These are phyloP conservation scores for Phanerotoma sp. DNA, from an alignment of 2,888 invertebrate genomes.

Conservation along the genomic window DNA sequence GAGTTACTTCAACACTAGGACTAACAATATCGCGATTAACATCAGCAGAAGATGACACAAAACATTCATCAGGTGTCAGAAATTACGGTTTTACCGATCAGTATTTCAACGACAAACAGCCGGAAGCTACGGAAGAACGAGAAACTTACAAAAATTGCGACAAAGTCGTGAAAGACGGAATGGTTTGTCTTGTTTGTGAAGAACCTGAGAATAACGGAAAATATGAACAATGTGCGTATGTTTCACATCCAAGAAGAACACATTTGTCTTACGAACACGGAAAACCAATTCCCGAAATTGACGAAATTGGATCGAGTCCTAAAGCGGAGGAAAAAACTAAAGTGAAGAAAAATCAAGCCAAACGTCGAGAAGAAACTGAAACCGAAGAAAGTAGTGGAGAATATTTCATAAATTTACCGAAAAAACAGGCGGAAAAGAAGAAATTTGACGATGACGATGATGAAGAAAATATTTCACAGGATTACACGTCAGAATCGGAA, in stretches of 20 bases:
- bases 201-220: slow-evolving; percentile 74
- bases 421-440: too few relatives aligned
- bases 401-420: background rate
- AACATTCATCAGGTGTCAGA: background rate
- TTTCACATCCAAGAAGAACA: slow-evolving; percentile 71
- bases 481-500: slow-evolving; percentile 19
- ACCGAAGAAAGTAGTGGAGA: slow-evolving; percentile 11
- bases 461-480: slow-evolving; percentile 6
- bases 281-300: slow-evolving; percentile 29
- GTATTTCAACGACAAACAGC: slow-evolving; percentile 49
- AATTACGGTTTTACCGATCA: slow-evolving; percentile 54
- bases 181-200: slow-evolving; percentile 74
- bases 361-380: background rate
- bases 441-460: background rate
- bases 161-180: slow-evolving; percentile 66
- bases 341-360: background rate
- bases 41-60: background rate
- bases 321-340: background rate
- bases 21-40: background rate
- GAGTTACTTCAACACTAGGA: background rate
- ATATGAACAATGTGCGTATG: slow-evolving; percentile 81
- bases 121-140: slow-evolving; percentile 63
- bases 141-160: slow-evolving; percentile 68
- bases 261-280: slow-evolving; percentile 47
- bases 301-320: slow-evolving; percentile 6